phyloP scores from a whole-genome alignment of 1,140 invertebrate species.

The Campoletis sonorensis region DNA sequence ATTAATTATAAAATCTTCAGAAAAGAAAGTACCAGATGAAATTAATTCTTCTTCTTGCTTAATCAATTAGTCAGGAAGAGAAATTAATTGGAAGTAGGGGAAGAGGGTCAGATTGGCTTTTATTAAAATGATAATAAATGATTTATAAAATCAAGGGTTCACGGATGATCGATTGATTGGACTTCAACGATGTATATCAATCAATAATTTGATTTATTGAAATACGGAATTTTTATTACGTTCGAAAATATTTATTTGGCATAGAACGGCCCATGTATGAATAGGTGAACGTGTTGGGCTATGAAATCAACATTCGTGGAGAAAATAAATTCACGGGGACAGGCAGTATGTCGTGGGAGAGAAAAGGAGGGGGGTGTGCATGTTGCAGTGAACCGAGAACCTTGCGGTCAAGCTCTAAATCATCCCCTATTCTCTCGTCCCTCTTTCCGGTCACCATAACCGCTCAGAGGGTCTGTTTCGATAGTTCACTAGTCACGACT shows the following conservation, averaged over 20 bases:
- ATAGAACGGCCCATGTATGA: background rate
- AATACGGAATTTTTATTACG: no score
- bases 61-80: no score
- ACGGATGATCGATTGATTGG: no score
- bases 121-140: background rate
- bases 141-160: background rate
- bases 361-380: conserved; percentile 41
- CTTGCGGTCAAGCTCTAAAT: conserved; percentile 61
- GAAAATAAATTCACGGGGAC: conserved; percentile 60
- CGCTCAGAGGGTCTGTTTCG: conserved; percentile 16
- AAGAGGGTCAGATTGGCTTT: no score
- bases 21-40: no score
- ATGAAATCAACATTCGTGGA: conserved; percentile 60
- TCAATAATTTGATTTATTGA: no score
- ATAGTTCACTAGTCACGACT: background rate
- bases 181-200: no score
- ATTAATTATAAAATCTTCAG: no score
- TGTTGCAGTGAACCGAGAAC: conserved; percentile 47
- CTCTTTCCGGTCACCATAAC: conserved; percentile 32
- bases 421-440: conserved; percentile 61
- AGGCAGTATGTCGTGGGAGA: background rate
- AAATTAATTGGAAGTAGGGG: no score
- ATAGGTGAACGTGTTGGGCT: conserved; percentile 38
- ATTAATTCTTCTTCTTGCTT: no score
- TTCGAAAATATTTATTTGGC: no score